Evolutionary conservation across 1,140 invertebrate genomes (phyloP), one percentile per base, ranked within the genome.

Genomic region (Potamilus streckersoni): DNA sequence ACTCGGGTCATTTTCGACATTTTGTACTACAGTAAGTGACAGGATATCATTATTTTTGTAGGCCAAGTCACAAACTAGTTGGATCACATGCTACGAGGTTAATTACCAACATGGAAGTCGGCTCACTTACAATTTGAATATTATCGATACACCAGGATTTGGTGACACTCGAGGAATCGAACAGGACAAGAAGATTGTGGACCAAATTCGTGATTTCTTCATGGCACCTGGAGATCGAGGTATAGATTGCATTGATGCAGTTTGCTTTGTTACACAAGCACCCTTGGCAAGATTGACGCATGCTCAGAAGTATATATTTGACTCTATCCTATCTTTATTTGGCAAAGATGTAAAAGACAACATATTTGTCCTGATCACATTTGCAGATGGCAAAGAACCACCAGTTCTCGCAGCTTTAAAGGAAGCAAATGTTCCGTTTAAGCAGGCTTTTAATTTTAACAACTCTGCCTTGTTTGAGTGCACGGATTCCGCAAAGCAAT

Each of bases 331-430:
- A 62, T 78, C 82, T 5, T 20, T 83, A 11, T 83, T 83, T 74
- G 79, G 79, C 23, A 69, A 79, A 71, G 79, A 83, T 73, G 79
- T 83, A 23, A 69, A 55, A 58, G 62, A 80, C 19, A 83, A 83
- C 56, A 81, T 83, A 20, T 81, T 74, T 65, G 19, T 69, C 1
- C 16, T 83, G 38, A 67, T 76, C 31, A 80, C 82, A 14, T 83
- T 83, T 73, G 69, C 78, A 27, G 82, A 83, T 55, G 63, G 61
- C 8, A 73, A 61, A 11, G n/a, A 23, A n/a, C 61, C 76, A 13
- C 71, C 67, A n/a, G 82, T 80, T 23, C 58, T 83, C 16, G 63
- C 60, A 49, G 76, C 76, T 16, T 55, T 79, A n/a, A 70, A 23
- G 27, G 38, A 66, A 20, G 38, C 70, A 3, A 56, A 56, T 19